Evolutionary conservation across 2,113 vertebrate species (phyloP), one percentile per base, ranked within the genome.

Genomic region (Mirounga angustirostris): DNA sequence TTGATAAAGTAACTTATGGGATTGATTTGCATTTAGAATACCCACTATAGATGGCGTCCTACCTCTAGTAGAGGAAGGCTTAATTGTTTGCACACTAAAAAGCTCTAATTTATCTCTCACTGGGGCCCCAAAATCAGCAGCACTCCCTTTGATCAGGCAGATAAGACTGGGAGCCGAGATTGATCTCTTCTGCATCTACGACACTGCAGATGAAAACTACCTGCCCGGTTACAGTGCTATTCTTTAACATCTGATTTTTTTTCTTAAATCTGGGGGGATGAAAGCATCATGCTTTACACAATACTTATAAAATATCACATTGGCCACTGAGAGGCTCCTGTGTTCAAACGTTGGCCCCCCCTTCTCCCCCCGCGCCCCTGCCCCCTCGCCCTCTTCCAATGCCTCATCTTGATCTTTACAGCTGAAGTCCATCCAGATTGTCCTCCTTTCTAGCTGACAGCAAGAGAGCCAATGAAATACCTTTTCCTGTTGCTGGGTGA

Each of bases 401-500:
- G 61, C 56, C 22, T 13, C 54, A 7, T 83, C 76, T 88, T 43
- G 61, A 46, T 91, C 78, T 84, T 95, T 89, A 91, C 86, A 97
- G 95, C 86, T 89, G 73, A 97, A 65, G 63, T 81, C 90, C 81
- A 83, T 89, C 88, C 6, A 5, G 52, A 95, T n/a, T 80, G 74
- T 78, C 46, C 52, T 96, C 36, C 36, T 95, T 78, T 80, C 86
- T 95, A 90, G 69, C 63, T 96, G 96, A 94, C 83, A 95, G 92
- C 0, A 4, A 94, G 50, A 56, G 30, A 96, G 59, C 97, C 98
- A 98, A 86, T 91, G 78, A 98, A 94, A 96, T 94, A n/a, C 52
- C 65, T 93, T 89, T 97, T 89, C 97, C 82, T 98, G 95, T 98
- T 98, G 97, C 98, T 97, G 82, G 96, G 97, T 91, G 95, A 95